Base-by-base conservation (phyloP, 1,140 invertebrate species). In the Zophobas morio region DNA sequence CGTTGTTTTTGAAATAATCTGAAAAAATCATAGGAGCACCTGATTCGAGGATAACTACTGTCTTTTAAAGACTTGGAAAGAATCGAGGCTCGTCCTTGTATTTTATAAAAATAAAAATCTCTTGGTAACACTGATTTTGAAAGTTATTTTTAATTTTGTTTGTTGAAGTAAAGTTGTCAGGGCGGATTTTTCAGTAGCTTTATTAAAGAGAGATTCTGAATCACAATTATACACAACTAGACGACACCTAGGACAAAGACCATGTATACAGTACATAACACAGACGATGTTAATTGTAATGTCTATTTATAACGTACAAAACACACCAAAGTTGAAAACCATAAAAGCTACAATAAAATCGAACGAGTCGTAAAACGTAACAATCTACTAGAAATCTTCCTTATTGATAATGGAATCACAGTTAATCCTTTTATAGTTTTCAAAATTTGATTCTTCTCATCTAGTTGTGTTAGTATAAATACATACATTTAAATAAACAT, bases 131-230 rank as follows among this genome's bases (percentile, higher is more conserved):
- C 20, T 20, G 20, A 20, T 20, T 20, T 20, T 20, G 20, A 20
- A 20, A 20, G 20, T 20, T 20, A 20, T 20, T 20, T 20, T 20
- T 20, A 20, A 20, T 20, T 20, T 20, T 20, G 20, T 20, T 20
- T 20, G 20, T 20, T 20, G 20, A 20, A 20, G 20, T 20, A 20
- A 20, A 20, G 20, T 20, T 20, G 20, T 20, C 20, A 20, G 20
- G 20, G 20, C 20, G 20, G 20, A 20, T 20, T 66, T 66, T 40
- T 40, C 42, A 60, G 37, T 66, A 66, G 60, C 39, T 66, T 66
- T 66, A 66, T 66, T 66, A 66, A 66, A 66, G 60, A 66, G 60
- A 66, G 60, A 63, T 63, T 66, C 39, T 33, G 60, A 66, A 66
- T 66, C 60, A 66, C 60, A 66, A 66, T 66, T 42, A 66, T 46